Evolutionary conservation across 1,140 invertebrate species (phyloP).

Genomic region (Sogatella furcifera): DNA sequence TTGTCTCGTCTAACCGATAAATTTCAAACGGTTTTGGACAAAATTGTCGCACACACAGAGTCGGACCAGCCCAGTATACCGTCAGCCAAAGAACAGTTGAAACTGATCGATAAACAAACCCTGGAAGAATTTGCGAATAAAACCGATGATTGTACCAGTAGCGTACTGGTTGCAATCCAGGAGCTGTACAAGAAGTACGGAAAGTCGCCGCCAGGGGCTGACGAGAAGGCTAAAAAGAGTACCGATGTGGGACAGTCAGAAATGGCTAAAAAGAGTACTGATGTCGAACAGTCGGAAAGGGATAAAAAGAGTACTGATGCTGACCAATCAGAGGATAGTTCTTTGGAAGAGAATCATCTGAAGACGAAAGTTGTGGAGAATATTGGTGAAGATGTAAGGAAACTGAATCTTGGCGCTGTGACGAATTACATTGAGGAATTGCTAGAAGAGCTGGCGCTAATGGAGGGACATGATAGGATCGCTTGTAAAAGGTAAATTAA

Average conservation of each 20-base stretch:
- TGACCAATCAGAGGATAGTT: conserved; percentile 17
- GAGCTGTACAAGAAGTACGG: conserved; percentile 53
- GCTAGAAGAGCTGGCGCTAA: no score
- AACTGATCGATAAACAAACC: no score
- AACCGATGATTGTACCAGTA: not conserved
- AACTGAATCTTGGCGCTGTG: conserved; percentile 40
- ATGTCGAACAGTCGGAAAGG: not conserved
- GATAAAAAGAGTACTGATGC: conserved; percentile 29
- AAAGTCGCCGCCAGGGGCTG: no score
- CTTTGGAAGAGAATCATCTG: conserved; percentile 41
- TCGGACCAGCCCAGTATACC: no score
- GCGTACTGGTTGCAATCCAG: conserved; percentile 44
- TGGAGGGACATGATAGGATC: not conserved
- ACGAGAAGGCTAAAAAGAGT: not conserved
- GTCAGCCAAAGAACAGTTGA: no score
- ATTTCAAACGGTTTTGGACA: no score
- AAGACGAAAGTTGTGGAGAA: conserved; percentile 47
- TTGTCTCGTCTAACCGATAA: no score
- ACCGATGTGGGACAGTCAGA: conserved; percentile 27
- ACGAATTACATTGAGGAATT: conserved; percentile 1
- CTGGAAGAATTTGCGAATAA: no score
- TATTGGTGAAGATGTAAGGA: conserved; percentile 42
- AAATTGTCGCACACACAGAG: no score
- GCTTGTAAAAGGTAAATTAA: not conserved
- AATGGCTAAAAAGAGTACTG: not conserved